Evolutionary conservation across 2,888 invertebrate genomes (phyloP), one percentile per base, ranked within the genome.

Genomic region (Linnaemya vulpina): DNA sequence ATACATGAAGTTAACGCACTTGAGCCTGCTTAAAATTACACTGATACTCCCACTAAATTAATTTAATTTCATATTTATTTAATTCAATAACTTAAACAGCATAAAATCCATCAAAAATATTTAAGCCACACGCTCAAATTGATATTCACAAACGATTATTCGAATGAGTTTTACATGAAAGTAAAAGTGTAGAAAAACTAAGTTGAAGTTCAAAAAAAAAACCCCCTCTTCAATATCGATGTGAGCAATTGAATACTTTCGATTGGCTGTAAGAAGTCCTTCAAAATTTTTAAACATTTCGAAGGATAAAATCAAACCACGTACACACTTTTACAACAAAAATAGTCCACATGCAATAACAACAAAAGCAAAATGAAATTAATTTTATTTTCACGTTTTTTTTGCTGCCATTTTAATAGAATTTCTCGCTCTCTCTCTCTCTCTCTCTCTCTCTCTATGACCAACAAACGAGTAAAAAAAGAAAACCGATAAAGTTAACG

Each of bases 211-310:
- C 7, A 4, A 25, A 22, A 30, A 30, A n/a, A n/a, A n/a, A n/a
- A n/a, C n/a, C 9, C 7, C 5, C 25, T 30, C n/a, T 15, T n/a
- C 8, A n/a, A 55, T 13, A 30, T 13, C 35, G 17, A 4, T 15
- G 49, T 38, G 49, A 11, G 15, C 11, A 62, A 62, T 62, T 51
- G 13, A 74, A 35, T n/a, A 51, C 63, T 58, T 62, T 49, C 49
- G 62, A 73, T 73, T 46, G 58, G 38, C 35, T 49, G 49, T 4
- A 77, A 68, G 49, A 77, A 58, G 58, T 43, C 68, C 68, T 77
- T 77, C 60, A 38, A 60, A 68, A 77, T 49, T 71, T 78, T 71
- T 78, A 43, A 70, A 22, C 43, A 62, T 7, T 63, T 11, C 62
- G 60, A 62, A 53, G 55, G 40, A 51, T 53, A 51, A 43, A 78